phyloP scores from a whole-genome alignment of 2,113 vertebrate genomes.

The Gavialis gangeticus region DNA sequence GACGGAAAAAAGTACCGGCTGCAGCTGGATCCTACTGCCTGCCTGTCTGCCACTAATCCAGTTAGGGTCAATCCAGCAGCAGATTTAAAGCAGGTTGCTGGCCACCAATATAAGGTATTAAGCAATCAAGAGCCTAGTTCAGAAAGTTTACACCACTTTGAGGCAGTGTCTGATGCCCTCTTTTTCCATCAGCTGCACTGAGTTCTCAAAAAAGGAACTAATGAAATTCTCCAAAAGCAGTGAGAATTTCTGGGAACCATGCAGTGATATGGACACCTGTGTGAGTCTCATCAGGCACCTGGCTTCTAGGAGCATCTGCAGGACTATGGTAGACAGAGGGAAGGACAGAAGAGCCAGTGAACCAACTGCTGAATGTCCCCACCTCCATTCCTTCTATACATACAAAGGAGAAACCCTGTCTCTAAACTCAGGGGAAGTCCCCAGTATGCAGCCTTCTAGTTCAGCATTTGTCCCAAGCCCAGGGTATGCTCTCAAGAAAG shows the following conservation, averaged over 20 bases:
- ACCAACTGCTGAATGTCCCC: neutral
- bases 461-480: too few relatives aligned
- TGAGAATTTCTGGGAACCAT: neutral
- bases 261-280: neutral
- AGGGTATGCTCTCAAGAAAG: too few relatives aligned
- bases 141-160: accelerated
- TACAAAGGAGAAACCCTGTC: too few relatives aligned
- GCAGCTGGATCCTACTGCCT: too few relatives aligned
- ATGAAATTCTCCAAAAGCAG: accelerated
- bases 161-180: neutral
- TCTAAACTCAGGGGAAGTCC: too few relatives aligned
- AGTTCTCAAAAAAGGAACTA: neutral
- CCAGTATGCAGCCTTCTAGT: too few relatives aligned
- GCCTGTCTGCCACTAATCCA: too few relatives aligned
- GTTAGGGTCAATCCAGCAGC: too few relatives aligned
- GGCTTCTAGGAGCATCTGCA: neutral
- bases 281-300: neutral
- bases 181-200: neutral
- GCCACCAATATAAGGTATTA: too few relatives aligned
- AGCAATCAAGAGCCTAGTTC: too few relatives aligned
- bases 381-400: neutral
- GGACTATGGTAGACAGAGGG: neutral
- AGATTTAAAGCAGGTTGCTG: neutral
- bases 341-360: neutral
- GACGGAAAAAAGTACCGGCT: too few relatives aligned